These are phyloP conservation scores for Lacanobia wlatinum DNA, from an alignment of 2,888 invertebrate genomes.

Conservation along the genomic window DNA sequence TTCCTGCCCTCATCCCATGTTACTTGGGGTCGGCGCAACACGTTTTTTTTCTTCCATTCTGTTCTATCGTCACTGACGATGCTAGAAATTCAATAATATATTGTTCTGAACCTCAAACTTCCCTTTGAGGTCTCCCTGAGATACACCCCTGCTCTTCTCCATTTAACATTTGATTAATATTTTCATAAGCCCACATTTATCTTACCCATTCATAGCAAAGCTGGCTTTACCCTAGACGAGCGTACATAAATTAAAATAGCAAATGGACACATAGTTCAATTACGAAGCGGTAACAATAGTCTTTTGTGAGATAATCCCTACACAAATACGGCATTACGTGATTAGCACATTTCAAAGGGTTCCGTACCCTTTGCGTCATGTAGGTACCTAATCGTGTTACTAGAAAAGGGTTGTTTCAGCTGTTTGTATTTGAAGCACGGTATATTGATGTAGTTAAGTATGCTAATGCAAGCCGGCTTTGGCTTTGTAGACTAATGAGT, in stretches of 20 bases:
- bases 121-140: neutral
- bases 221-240: conserved; percentile 12
- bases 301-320: conserved; percentile 77
- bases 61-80: too few relatives aligned
- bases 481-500: conserved; percentile 34
- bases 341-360: conserved; percentile 83
- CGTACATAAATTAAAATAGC: conserved; percentile 64
- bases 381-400: conserved; percentile 50
- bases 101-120: neutral
- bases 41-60: too few relatives aligned
- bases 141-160: neutral
- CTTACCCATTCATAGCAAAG: conserved; percentile 21
- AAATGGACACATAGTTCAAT: conserved; percentile 70
- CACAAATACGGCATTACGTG: conserved; percentile 81
- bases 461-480: conserved; percentile 36
- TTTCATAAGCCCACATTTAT: conserved; percentile 21
- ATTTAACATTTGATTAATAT: conserved; percentile 15
- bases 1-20: too few relatives aligned
- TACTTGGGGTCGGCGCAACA: too few relatives aligned
- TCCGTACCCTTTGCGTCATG: conserved; percentile 66
- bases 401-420: conserved; percentile 58
- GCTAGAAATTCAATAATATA: too few relatives aligned
- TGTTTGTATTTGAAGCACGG: conserved; percentile 71
- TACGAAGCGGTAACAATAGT: conserved; percentile 67
- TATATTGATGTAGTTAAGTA: conserved; percentile 65